These are phyloP conservation scores for Nasonia giraulti DNA, from an alignment of 1,140 invertebrate genomes.

Conservation along the genomic window DNA sequence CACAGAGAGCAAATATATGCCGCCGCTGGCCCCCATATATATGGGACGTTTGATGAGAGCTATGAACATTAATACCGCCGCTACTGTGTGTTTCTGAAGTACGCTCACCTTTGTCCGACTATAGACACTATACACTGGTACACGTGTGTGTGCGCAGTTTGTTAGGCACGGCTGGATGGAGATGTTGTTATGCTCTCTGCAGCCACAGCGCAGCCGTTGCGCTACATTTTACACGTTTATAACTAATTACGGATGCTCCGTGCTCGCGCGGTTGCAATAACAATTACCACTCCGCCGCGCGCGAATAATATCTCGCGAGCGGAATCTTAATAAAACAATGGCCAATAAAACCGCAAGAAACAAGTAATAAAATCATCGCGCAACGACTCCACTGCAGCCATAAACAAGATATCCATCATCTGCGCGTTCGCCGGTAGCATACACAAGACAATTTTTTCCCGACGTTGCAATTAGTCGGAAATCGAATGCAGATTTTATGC, in stretches of 20 bases:
- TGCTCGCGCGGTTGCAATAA: neutral
- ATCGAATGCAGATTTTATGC: constrained; percentile 15
- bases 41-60: neutral
- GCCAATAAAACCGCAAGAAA: neutral
- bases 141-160: neutral
- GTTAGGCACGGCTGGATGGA: neutral
- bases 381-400: neutral
- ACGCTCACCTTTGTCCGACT: constrained; percentile 4
- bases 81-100: constrained; percentile 23
- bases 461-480: neutral
- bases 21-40: neutral
- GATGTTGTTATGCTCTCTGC: neutral
- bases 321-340: constrained; percentile 5
- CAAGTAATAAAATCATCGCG: constrained; percentile 1
- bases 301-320: neutral
- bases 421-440: neutral
- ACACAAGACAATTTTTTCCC: no score
- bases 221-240: neutral
- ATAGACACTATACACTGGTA: no score
- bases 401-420: constrained; percentile 9
- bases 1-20: neutral
- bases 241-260: no score
- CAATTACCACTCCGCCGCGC: neutral
- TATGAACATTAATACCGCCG: constrained; percentile 14
- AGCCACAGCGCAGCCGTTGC: neutral